phyloP scores from a whole-genome alignment of 2,888 invertebrate genomes.

The Leptinotarsa juncta region DNA sequence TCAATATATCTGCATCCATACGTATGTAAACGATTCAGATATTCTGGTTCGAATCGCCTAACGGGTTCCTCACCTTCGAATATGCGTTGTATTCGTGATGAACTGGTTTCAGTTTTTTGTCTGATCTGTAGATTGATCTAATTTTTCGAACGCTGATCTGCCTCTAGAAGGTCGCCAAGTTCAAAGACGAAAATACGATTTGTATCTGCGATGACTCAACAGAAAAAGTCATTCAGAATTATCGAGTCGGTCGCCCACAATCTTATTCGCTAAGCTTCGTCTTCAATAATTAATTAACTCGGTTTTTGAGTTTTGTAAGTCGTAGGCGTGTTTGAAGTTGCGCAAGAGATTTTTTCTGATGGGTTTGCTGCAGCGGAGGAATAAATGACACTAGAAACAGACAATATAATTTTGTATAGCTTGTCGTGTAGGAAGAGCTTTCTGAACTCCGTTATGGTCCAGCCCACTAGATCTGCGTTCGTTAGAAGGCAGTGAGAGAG shows the following conservation, averaged over 20 bases:
- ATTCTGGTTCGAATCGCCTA: slow-evolving; percentile 6
- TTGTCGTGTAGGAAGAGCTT: too few species aligned
- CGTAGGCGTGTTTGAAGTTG: too few species aligned
- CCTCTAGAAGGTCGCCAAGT: slow-evolving; percentile 18
- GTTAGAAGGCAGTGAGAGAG: too few species aligned
- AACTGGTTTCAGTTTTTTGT: slow-evolving; percentile 12
- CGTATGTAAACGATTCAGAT: slow-evolving; percentile 2
- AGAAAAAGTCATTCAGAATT: slow-evolving; percentile 12
- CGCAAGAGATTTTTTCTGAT: too few species aligned
- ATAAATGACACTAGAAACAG: too few species aligned
- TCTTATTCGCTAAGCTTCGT: background rate
- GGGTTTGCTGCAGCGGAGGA: too few species aligned
- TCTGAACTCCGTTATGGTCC: too few species aligned
- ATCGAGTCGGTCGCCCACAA: background rate
- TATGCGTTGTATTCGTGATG: slow-evolving; percentile 1
- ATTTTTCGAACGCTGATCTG: background rate
- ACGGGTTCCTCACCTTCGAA: slow-evolving; percentile 13
- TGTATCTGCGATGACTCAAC: slow-evolving; percentile 9
- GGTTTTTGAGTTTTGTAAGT: background rate
- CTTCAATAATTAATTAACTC: background rate
- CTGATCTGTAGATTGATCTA: slow-evolving; percentile 14
- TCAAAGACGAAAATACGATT: slow-evolving; percentile 10
- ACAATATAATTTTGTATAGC: too few species aligned
- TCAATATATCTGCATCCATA: background rate
- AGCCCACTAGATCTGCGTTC: too few species aligned